Conservation (phyloP, 2,797 vertebrate genomes). For the Botia almorhae region DNA sequence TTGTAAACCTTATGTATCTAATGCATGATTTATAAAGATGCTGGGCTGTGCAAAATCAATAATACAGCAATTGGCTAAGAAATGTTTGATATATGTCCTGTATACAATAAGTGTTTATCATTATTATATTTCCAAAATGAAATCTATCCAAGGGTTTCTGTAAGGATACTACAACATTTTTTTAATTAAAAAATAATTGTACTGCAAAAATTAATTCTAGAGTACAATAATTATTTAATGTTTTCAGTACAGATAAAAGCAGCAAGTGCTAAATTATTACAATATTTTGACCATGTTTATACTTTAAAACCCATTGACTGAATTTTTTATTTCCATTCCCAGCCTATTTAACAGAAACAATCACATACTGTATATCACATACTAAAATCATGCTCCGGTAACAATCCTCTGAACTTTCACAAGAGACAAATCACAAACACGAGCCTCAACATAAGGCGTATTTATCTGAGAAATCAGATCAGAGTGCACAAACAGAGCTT, state of each 20-base stretch:
- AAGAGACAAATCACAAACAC: constrained; percentile 15
- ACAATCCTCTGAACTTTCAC: neutral
- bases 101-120: neutral
- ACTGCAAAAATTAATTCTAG: no score
- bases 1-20: constrained; percentile 1
- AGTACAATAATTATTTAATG: no score
- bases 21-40: constrained; percentile 9
- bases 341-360: neutral
- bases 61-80: constrained; percentile 7
- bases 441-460: neutral
- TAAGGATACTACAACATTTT: no score
- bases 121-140: neutral
- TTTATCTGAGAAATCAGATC: constrained; percentile 23
- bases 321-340: neutral
- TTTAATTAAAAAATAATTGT: no score
- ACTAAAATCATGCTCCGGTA: neutral
- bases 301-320: neutral
- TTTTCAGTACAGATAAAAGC: neutral
- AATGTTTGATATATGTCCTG: neutral
- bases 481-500: constrained; percentile 21
- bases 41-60: constrained; percentile 21
- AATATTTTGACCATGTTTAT: neutral
- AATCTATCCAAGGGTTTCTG: neutral
- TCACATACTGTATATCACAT: neutral
- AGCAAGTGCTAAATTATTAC: neutral